Conservation (phyloP, 37 sponge, comb jelly and placozoan genomes). For the Geodia barretti region DNA sequence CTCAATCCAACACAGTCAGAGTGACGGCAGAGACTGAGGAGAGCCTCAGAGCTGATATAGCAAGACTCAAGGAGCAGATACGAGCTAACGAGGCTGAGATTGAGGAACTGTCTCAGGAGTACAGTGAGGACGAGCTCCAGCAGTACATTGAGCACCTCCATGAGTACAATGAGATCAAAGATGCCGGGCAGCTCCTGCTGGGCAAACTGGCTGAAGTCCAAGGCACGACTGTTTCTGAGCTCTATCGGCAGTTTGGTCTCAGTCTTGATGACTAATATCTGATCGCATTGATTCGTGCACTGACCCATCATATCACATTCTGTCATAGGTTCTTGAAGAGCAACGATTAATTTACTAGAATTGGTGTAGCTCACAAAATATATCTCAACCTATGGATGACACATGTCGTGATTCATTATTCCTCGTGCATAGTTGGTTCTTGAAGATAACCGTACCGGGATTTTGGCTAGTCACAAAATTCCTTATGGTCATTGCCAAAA, state of each 20-base stretch:
- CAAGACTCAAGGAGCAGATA: slow-evolving; percentile 16
- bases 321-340: too few species aligned
- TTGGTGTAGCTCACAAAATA: too few species aligned
- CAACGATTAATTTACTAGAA: too few species aligned
- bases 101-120: slow-evolving; percentile 26
- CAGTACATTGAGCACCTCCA: slow-evolving; percentile 77
- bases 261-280: slow-evolving; percentile 36
- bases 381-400: too few species aligned
- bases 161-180: slow-evolving; percentile 94
- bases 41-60: neutral
- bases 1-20: neutral
- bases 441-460: too few species aligned
- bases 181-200: slow-evolving; percentile 80
- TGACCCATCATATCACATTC: too few species aligned
- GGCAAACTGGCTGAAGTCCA: slow-evolving; percentile 87
- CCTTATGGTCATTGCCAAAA: too few species aligned
- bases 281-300: neutral
- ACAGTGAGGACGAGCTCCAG: slow-evolving; percentile 76
- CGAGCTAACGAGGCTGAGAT: slow-evolving; percentile 38
- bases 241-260: slow-evolving; percentile 74
- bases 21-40: neutral
- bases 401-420: too few species aligned
- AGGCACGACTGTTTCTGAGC: slow-evolving; percentile 39
- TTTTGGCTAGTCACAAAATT: too few species aligned
- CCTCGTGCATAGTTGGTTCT: too few species aligned